Conservation (phyloP, 1,140 invertebrate genomes). For the Gryon sp. region DNA sequence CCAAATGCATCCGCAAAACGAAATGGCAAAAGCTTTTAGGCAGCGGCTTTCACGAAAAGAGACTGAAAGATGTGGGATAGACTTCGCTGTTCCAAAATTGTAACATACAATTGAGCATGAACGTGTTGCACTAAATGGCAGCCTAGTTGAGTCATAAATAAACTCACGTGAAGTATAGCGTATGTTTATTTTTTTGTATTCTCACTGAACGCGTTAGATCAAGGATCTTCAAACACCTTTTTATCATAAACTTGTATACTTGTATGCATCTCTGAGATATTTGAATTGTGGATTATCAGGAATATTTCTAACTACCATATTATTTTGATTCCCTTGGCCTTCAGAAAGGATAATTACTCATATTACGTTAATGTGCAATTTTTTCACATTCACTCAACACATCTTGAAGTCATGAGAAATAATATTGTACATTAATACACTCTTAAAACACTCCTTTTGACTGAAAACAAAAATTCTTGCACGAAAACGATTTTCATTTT, state of each 20-base stretch:
- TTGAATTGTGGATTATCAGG: too few relatives aligned
- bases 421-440: too few relatives aligned
- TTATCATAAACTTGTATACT: too few relatives aligned
- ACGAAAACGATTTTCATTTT: too few relatives aligned
- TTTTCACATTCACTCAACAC: too few relatives aligned
- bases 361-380: neutral
- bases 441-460: too few relatives aligned
- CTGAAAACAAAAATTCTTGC: too few relatives aligned
- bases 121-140: constrained; percentile 61
- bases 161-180: constrained; percentile 31
- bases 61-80: constrained; percentile 59
- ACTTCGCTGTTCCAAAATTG: constrained; percentile 58
- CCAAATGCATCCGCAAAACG: constrained; percentile 62
- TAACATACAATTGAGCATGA: constrained; percentile 61
- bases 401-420: too few relatives aligned
- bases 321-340: neutral
- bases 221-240: neutral
- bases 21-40: constrained; percentile 65
- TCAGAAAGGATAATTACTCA: neutral
- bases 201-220: neutral
- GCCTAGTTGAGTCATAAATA: constrained; percentile 48
- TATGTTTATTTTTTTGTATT: constrained; percentile 4
- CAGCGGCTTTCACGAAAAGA: constrained; percentile 55
- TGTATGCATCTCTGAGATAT: too few relatives aligned
- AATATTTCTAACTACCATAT: too few relatives aligned